Base-by-base conservation (phyloP, 2,888 invertebrate genomes). In the Xiphydria camelus region DNA sequence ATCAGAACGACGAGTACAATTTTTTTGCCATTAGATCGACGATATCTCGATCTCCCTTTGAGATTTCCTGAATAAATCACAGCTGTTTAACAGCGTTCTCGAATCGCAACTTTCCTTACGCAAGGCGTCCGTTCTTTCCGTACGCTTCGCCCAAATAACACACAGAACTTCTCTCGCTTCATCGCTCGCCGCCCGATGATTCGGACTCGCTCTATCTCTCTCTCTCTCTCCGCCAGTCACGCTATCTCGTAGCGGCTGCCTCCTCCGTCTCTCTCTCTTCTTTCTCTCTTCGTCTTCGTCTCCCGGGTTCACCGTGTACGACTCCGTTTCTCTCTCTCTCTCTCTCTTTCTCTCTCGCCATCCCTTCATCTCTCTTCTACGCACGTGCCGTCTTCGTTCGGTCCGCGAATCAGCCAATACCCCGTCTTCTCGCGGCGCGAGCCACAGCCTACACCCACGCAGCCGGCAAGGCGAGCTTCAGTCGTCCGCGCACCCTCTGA, bases 401-500 rank as follows among this genome's bases (percentile, higher is more conserved):
- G 12, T 14, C 26, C 10, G 26, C 14, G 26, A 10, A 14, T 14
- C 26, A 26, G 26, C 26, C 26, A 26, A 26, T 26, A 14, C 7
- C 26, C 26, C 14, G 26, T 26, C 26, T 26, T 26, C 45, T 45
- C 44, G 60, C 55, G 55, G 50, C 47, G 51, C 51, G 41, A 49
- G 50, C 50, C 60, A 53, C 59, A 61, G 67, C 68, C n/a, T 69
- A 65, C 72, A 68, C 71, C 69, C 70, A 63, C 64, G 53, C 55
- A 46, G 45, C 44, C 53, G 41, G 49, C 49, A 41, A 56, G 54
- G 49, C 51, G 51, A 53, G 56, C 52, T 55, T 68, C 67, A 73
- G 73, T 73, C 66, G 71, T 63, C 57, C 72, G 69, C 72, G 73
- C 70, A 67, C 70, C 68, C 65, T 72, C 69, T 62, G 48, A 64